These are phyloP conservation scores for Eristalis intricaria DNA, from an alignment of 2,888 invertebrate species.

Conservation along the genomic window DNA sequence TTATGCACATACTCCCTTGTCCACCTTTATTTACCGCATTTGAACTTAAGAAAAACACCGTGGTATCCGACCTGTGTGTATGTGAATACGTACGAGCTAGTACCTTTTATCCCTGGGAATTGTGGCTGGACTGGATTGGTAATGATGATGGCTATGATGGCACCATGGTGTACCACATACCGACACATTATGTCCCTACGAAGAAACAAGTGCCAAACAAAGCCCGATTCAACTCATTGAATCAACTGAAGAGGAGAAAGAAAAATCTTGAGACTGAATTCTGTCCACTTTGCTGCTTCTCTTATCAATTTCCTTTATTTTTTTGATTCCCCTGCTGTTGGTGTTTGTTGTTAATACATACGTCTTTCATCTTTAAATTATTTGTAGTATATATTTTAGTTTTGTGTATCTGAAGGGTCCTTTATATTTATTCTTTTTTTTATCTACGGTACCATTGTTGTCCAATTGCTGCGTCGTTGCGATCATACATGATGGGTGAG, in stretches of 20 bases:
- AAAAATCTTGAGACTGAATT: conserved; percentile 25
- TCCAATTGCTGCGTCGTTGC: conserved; percentile 25
- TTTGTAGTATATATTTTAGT: background rate
- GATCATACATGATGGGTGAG: background rate
- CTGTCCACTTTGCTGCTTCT: conserved; percentile 3
- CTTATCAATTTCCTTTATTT: conserved; percentile 12
- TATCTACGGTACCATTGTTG: conserved; percentile 15
- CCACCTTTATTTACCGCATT: background rate
- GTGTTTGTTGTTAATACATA: background rate
- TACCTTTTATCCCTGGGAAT: conserved; percentile 47
- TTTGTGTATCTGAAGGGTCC: conserved; percentile 3
- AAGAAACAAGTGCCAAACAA: conserved; percentile 19
- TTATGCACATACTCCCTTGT: conserved; percentile 17
- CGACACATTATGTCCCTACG: background rate
- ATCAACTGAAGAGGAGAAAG: conserved; percentile 2
- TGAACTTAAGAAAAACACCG: background rate
- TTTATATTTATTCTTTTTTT: background rate
- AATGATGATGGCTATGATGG: conserved; percentile 26
- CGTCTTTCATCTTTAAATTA: background rate
- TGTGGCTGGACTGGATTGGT: conserved; percentile 49
- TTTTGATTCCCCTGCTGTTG: too few relatives aligned
- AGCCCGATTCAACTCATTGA: background rate
- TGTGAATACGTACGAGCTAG: background rate
- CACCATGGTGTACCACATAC: background rate
- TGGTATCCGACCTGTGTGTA: conserved; percentile 20